Conservation (phyloP, 2,888 invertebrate genomes). For the Erynnis tages region DNA sequence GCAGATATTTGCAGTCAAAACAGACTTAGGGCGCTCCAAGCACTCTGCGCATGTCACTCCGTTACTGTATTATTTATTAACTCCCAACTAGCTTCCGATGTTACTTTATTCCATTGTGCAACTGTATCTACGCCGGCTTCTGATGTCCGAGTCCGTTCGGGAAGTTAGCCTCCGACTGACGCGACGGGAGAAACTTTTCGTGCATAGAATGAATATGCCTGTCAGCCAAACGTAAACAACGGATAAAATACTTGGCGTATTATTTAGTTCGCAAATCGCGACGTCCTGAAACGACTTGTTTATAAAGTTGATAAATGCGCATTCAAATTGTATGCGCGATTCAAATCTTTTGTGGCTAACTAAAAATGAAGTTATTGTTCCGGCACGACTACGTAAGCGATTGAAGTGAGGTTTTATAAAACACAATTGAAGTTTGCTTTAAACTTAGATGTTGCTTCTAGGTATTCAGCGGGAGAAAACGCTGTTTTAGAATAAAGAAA, state of each 20-base stretch:
- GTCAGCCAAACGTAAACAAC: slow-evolving; percentile 74
- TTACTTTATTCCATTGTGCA: slow-evolving; percentile 79
- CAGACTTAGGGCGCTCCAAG: slow-evolving; percentile 64
- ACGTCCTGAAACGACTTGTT: slow-evolving; percentile 35
- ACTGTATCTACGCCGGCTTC: slow-evolving; percentile 65
- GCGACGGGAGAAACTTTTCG: slow-evolving; percentile 74
- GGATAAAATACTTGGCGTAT: slow-evolving; percentile 64
- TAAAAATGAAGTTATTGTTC: slow-evolving; percentile 24
- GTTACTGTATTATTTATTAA: slow-evolving; percentile 79
- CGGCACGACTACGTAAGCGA: slow-evolving; percentile 12
- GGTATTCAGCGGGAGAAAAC: slow-evolving; percentile 19
- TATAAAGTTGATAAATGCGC: slow-evolving; percentile 14
- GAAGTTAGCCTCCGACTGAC: slow-evolving; percentile 71
- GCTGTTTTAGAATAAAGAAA: slow-evolving; percentile 21
- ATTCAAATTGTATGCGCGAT: slow-evolving; percentile 22
- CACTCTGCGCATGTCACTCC: slow-evolving; percentile 77
- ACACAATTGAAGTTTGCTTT: slow-evolving; percentile 11
- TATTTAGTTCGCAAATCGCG: slow-evolving; percentile 56
- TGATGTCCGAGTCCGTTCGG: slow-evolving; percentile 65
- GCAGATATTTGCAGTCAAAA: slow-evolving; percentile 78
- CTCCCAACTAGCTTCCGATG: slow-evolving; percentile 79
- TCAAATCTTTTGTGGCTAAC: slow-evolving; percentile 23
- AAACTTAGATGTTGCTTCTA: slow-evolving; percentile 19
- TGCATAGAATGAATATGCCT: slow-evolving; percentile 76
- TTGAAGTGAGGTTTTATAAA: slow-evolving; percentile 18